Evolutionary conservation across 2,113 vertebrate genomes (phyloP), one percentile per base, ranked within the genome.

Genomic region (Alosa alosa): DNA sequence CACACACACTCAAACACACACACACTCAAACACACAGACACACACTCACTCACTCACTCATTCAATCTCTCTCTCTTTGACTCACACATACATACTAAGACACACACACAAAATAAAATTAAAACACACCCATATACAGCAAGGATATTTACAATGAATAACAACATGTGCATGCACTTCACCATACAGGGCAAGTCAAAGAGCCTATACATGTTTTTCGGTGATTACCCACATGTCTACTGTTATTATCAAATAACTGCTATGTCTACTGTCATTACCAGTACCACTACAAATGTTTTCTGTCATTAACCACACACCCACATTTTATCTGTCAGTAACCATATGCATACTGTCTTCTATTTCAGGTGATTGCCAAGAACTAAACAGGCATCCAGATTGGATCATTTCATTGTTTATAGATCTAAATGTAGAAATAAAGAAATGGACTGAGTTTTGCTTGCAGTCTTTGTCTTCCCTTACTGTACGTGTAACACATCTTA

Each of bases 291-390:
- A 44, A 4, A 44, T 44, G 41, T 44, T 2, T 44, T 44, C 2
- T 44, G 44, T 83, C 85, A 3, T 49, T 87, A 22, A 6, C 6
- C 10, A 83, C 10, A 22, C 11, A 86, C 75, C 18, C 31, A 78
- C 39, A 15, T 13, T 0, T 46, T 49, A 11, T 49, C 4, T 6
- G 46, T 46, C 46, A 11, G 1, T 49, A 49, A 49, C 47, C 47
- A 9, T 49, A 2, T 8, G 0, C 81, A 75, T 31, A 31, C 31
- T 36, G 82, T 83, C 41, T 84, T 10, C 45, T 75, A 86, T 85
- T 72, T 15, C 88, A 96, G 95, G 94, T 93, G 82, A 95, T 95
- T 93, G 75, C 91, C 88, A 86, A 0, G 0, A 39, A 95, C 92
- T 95, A 94, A 94, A 83, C 50, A 8, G 44, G 9, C 25, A 72